Conservation (phyloP, 35 echinoderm and acorn worm species). For the Lytechinus pictus region DNA sequence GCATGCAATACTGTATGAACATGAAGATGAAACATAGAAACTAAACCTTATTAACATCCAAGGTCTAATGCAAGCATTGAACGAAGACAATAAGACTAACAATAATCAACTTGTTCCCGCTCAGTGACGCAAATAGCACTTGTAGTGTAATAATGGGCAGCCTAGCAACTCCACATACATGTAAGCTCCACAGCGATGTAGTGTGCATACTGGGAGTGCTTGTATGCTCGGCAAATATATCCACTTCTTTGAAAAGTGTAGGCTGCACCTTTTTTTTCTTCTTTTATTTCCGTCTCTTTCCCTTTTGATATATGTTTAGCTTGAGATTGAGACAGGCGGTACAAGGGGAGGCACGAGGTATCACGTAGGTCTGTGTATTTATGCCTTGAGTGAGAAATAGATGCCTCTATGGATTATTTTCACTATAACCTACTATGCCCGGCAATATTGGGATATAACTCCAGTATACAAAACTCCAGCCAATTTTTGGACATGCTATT, state of each 20-base stretch:
- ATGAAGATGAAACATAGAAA: neutral
- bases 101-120: constrained; percentile 31
- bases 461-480: neutral
- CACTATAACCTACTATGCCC: neutral
- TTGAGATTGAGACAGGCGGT: neutral
- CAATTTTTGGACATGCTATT: neutral
- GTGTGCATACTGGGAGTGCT: constrained; percentile 2
- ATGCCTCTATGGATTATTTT: neutral
- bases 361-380: constrained; percentile 3
- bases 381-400: neutral
- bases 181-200: neutral
- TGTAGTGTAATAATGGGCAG: neutral
- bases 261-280: neutral
- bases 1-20: neutral
- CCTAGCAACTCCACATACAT: constrained; percentile 43
- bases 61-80: neutral
- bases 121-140: constrained; percentile 38
- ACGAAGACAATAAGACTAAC: constrained; percentile 6
- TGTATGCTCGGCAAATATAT: constrained; percentile 21
- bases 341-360: neutral
- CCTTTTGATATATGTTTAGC: neutral
- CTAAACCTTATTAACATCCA: neutral
- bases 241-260: neutral
- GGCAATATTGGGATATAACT: neutral
- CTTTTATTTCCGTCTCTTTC: neutral